Evolutionary conservation across 2,113 vertebrate genomes (phyloP), one percentile per base, ranked within the genome.

Genomic region (Menidia beryllina): DNA sequence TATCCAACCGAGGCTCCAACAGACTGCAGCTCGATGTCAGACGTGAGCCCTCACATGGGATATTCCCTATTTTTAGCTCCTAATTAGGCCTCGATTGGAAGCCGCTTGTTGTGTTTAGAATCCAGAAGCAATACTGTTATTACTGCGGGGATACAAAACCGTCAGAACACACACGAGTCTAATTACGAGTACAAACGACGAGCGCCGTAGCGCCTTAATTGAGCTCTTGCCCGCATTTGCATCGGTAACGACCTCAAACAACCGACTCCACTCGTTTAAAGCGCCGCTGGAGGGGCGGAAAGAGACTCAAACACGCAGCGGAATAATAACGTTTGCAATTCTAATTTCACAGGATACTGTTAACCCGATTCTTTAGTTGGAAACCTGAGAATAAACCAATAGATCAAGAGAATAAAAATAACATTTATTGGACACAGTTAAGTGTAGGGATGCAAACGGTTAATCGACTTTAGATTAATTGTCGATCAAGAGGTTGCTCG

Each of bases 191-290:
- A n/a, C 41, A 45, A 72, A 68, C 57, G 54, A 52, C 43, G 51
- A 13, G 4, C 69, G 21, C 17, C n/a, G 20, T 52, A 45, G 23
- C 55, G 20, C 61, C 66, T 41, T 77, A 65, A 83, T 68, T 73
- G 55, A 66, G 62, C 69, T 69, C 61, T 62, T 81, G 77, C 86
- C 69, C 80, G 72, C 57, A 75, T 87, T 71, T 79, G 75, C 64
- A 84, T 88, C 68, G 72, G 34, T 75, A 70, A 68, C 14, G 12
- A 56, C 71, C 53, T 70, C 72, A 69, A 81, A 70, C 58, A 69
- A 77, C 84, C 56, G 39, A 62, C 69, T 36, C 34, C 15, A 66
- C 72, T 76, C 41, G 49, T 63, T 64, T 71, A 74, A 73, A 43
- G 51, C 27, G 64, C 49, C 61, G 52, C 30, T 51, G 23, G n/a